These are phyloP conservation scores for Xylota segnis DNA, from an alignment of 2,888 invertebrate species.

Conservation along the genomic window DNA sequence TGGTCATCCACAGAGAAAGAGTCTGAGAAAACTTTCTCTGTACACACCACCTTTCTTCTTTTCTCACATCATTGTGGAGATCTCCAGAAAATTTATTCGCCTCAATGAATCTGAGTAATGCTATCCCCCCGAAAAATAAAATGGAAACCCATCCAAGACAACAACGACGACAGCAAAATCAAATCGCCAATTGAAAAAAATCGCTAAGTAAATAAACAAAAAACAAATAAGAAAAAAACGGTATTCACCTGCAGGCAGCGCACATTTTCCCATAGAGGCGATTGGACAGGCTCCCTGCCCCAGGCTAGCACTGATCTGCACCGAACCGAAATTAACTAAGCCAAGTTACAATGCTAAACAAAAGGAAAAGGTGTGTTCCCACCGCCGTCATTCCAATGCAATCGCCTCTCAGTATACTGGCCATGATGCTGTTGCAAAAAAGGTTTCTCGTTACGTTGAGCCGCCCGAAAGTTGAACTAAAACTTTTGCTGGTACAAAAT, in stretches of 20 bases:
- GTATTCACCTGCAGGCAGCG: slow-evolving; percentile 60
- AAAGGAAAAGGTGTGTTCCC: slow-evolving; percentile 72
- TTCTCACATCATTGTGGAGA: slow-evolving; percentile 28
- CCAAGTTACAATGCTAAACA: slow-evolving; percentile 49
- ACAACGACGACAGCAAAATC: slow-evolving; percentile 33
- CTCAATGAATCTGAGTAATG: slow-evolving; percentile 37
- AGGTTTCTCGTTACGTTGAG: slow-evolving; percentile 50
- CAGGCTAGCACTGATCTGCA: slow-evolving; percentile 49
- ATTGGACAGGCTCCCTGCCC: slow-evolving; percentile 46
- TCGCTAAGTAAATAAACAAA: slow-evolving; percentile 33
- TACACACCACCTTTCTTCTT: slow-evolving; percentile 56
- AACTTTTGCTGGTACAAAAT: slow-evolving; percentile 23
- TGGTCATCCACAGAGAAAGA: slow-evolving; percentile 53
- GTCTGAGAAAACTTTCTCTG: slow-evolving; percentile 61
- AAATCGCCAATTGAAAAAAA: slow-evolving; percentile 42
- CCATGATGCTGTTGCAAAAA: slow-evolving; percentile 39
- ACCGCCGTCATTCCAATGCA: slow-evolving; percentile 49
- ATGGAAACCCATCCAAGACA: slow-evolving; percentile 18
- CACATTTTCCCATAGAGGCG: slow-evolving; percentile 65
- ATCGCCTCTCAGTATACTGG: slow-evolving; percentile 35
- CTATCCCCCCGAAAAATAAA: slow-evolving; percentile 19
- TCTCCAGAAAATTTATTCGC: slow-evolving; percentile 45
- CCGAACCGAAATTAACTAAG: slow-evolving; percentile 47
- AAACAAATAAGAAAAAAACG: slow-evolving; percentile 14
- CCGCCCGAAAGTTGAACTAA: slow-evolving; percentile 58